phyloP scores from a whole-genome alignment of 1,140 invertebrate genomes.

The Lepidurus arcticus region DNA sequence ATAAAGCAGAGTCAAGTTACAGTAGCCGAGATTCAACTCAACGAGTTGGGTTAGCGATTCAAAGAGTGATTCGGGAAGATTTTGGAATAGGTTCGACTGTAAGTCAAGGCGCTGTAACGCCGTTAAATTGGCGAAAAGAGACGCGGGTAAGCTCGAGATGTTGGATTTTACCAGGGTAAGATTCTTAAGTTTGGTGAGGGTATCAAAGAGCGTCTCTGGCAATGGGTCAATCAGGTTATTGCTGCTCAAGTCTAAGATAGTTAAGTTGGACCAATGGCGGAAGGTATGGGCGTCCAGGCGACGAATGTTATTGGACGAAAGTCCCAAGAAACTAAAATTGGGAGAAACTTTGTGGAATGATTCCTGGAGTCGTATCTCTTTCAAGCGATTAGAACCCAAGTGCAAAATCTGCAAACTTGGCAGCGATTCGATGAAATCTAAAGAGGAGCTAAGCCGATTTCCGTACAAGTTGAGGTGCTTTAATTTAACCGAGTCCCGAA shows the following conservation, averaged over 20 bases:
- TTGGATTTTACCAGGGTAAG: slow-evolving; percentile 29
- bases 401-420: slow-evolving; percentile 22
- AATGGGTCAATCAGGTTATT: slow-evolving; percentile 24
- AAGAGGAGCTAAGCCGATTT: not conserved
- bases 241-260: slow-evolving; percentile 22
- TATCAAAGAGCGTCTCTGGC: not conserved
- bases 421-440: not conserved
- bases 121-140: slow-evolving; percentile 27
- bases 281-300: slow-evolving; percentile 26
- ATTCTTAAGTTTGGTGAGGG: slow-evolving; percentile 15
- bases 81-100: slow-evolving; percentile 4
- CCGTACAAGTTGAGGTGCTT: not conserved
- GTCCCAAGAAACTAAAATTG: slow-evolving; percentile 14
- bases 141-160: slow-evolving; percentile 21
- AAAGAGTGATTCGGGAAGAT: slow-evolving; percentile 26
- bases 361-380: not conserved
- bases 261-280: slow-evolving; percentile 22
- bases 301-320: not conserved
- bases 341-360: not conserved
- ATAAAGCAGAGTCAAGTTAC: slow-evolving; percentile 27
- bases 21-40: slow-evolving; percentile 28
- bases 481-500: slow-evolving; percentile 2
- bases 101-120: slow-evolving; percentile 32
- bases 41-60: not conserved
- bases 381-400: slow-evolving; percentile 16